Evolutionary conservation across 2,888 invertebrate genomes (phyloP), one percentile per base, ranked within the genome.

Genomic region (Drosophila bunnanda): DNA sequence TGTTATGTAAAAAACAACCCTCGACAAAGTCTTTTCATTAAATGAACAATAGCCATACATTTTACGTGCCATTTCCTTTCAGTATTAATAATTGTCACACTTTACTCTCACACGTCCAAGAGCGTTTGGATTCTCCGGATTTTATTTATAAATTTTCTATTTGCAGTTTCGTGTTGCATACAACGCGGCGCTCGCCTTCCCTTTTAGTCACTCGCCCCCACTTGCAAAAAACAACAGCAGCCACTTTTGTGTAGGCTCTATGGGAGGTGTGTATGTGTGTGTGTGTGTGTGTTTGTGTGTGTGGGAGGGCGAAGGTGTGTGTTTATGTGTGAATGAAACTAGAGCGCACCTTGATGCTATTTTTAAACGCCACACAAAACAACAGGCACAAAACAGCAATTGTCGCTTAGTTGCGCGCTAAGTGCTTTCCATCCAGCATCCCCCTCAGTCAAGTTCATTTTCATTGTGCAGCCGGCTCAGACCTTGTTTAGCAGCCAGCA

Each of bases 261-360:
- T 55, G 25, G 39, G 41, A 17, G n/a, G 32, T 15, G 48, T 43
- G 48, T 48, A 34, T 55, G 32, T 25, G 59, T n/a, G n/a, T n/a
- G n/a, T n/a, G n/a, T 28, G 58, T 36, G 20, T 36, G 30, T 25
- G 30, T 34, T 53, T 12, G 22, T 59, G 60, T 60, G 13, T 10
- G n/a, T 39, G 17, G 9, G 17, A 4, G 30, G 22, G 22, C 13
- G 25, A 6, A 32, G 36, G 58, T 36, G 20, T 36, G 30, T 25
- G 30, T 34, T 53, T 56, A 13, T 60, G 59, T 59, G 36, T 80
- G 71, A 65, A 73, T 71, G 58, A 81, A 88, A 84, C 66, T 88
- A 85, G 83, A 83, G 82, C 83, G 75, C 77, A 89, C 83, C 83
- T 83, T 83, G 88, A 70, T 85, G 82, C 86, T 83, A 83, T 83